Evolutionary conservation across 2,797 vertebrate genomes (phyloP).

Genomic region (Pangasius macronema): DNA sequence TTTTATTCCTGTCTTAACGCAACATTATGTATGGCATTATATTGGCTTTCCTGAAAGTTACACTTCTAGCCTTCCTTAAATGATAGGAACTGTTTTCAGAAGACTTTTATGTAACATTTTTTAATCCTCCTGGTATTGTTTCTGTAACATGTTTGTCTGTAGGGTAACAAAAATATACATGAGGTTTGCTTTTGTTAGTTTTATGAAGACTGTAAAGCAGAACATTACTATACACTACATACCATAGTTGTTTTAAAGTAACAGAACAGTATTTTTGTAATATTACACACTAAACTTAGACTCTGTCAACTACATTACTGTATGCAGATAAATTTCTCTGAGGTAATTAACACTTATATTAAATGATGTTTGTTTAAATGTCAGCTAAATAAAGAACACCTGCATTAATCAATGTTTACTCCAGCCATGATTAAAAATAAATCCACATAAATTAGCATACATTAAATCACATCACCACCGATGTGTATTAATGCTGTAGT

Average conservation of each 20-base stretch:
- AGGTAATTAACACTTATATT: constrained; percentile 3
- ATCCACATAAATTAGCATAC: constrained; percentile 17
- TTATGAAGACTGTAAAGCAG: not conserved
- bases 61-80: not conserved
- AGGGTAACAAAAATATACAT: not conserved
- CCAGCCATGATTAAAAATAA: constrained; percentile 13
- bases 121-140: not conserved
- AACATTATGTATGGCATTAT: not conserved
- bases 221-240: not conserved
- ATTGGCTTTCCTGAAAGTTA: not conserved
- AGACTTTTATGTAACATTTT: not conserved
- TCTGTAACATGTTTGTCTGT: not conserved
- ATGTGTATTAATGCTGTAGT: not conserved
- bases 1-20: not conserved
- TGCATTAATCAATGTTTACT: constrained; percentile 24
- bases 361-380: constrained; percentile 1
- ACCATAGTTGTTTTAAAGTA: not conserved
- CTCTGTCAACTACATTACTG: not conserved
- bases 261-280: not conserved
- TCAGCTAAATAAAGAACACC: constrained; percentile 9
- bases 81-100: no score
- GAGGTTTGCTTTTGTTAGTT: not conserved
- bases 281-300: not conserved
- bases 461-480: not conserved
- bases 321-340: not conserved